These are phyloP conservation scores for Entomyzon cyanotis DNA, from an alignment of 2,113 vertebrate genomes.

Conservation along the genomic window DNA sequence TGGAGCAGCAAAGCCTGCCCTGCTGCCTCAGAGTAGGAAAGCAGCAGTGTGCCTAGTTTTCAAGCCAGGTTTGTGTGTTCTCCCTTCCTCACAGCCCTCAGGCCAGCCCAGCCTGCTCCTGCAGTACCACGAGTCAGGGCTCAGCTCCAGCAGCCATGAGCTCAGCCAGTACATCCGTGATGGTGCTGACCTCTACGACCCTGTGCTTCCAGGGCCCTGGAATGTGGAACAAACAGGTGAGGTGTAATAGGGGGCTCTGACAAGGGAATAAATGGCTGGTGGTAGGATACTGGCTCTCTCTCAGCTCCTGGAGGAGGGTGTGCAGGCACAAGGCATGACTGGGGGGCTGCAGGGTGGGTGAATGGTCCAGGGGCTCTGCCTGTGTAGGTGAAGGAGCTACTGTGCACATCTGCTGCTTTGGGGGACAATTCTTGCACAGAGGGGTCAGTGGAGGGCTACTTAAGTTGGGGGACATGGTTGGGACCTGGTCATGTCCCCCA, in stretches of 20 bases:
- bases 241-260: not conserved
- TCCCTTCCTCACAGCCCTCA: not conserved
- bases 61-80: not conserved
- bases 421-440: not conserved
- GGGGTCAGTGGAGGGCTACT: not conserved
- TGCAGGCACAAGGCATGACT: not conserved
- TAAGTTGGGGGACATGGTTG: not conserved
- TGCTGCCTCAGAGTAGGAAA: not conserved
- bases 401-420: not conserved
- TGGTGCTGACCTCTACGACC: not conserved
- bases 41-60: not conserved
- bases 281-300: not conserved
- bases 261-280: not conserved
- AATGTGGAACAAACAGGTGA: slow-evolving; percentile 68
- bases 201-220: not conserved
- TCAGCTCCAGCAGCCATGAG: slow-evolving; percentile 87
- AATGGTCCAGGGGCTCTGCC: rapidly evolving
- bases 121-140: slow-evolving; percentile 81
- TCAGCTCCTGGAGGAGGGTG: not conserved
- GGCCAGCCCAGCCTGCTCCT: slow-evolving; percentile 72
- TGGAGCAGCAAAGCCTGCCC: not conserved
- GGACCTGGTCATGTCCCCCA: not conserved
- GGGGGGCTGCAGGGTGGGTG: rapidly evolving
- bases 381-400: not conserved
- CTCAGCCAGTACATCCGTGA: slow-evolving; percentile 87